Evolutionary conservation across 2,888 invertebrate genomes (phyloP), one percentile per base, ranked within the genome.

Genomic region (Orthosia cruda): DNA sequence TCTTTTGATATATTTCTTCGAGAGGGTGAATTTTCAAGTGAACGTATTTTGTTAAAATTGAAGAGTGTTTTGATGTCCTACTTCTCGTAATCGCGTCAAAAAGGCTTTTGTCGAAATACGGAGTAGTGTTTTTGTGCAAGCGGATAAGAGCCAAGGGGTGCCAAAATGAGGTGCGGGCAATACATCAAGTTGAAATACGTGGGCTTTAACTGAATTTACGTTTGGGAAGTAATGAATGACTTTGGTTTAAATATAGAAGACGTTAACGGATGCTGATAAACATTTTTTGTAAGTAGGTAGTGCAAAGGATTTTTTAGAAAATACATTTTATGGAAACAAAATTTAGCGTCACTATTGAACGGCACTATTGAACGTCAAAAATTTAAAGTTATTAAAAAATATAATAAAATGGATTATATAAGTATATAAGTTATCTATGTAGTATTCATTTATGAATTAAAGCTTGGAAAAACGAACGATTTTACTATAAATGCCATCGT

Each of bases 1-100:
- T 71, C 72, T 71, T 63, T 76, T 81, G 75, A 81, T 86, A 72
- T 86, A 86, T 86, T 77, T 74, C 80, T 74, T 63, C 45, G 40
- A 79, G 77, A 74, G 66, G 71, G 65, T 74, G 67, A 68, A 86
- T 74, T 84, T 79, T 74, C 62, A 86, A 69, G 58, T 73, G 52
- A 77, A 77, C 81, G 65, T 83, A 77, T 78, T 88, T 71, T 74
- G 74, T 74, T 82, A 70, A 76, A 71, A 64, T 86, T 71, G 61
- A 75, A 83, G 54, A 23, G 54, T 50, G 67, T 72, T 84, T 83
- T 83, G 74, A 75, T 75, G 74, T 75, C 59, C 57, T 52, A 52
- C 20, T 77, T 83, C 55, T 20, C 16, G 32, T 66, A 52, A 79
- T 86, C 72, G 49, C 57, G 20, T 70, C 61, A 79, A 65, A 78